Evolutionary conservation across 1,140 invertebrate genomes (phyloP).

Genomic region (Trichonephila clavipes): DNA sequence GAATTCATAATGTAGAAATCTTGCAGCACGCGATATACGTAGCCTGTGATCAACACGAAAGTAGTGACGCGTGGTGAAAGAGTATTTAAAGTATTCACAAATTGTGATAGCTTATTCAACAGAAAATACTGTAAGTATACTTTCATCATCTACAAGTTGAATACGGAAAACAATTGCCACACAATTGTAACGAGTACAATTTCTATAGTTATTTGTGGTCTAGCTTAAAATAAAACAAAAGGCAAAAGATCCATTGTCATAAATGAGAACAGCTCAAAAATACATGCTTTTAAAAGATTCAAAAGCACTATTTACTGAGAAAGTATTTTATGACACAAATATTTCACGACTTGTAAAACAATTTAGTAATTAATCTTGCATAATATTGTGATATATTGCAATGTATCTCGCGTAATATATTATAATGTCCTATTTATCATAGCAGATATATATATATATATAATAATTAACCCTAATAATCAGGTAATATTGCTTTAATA

Average conservation of each 20-base stretch:
- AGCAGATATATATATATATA: neutral
- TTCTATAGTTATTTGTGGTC: neutral
- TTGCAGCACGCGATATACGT: neutral
- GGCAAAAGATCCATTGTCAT: neutral
- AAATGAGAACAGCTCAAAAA: neutral
- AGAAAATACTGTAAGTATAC: neutral
- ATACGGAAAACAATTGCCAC: neutral
- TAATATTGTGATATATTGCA: too few species aligned
- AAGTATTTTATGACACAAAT: neutral
- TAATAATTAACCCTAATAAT: neutral
- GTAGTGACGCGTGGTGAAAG: neutral
- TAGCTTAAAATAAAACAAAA: neutral
- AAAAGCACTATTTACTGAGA: neutral
- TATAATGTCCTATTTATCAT: too few species aligned
- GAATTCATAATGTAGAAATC: neutral
- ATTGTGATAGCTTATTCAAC: neutral
- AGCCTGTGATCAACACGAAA: conserved; percentile 3
- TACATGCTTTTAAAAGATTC: neutral
- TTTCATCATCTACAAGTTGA: neutral
- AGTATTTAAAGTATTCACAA: neutral
- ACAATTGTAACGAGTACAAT: neutral
- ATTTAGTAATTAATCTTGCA: neutral
- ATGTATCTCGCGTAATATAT: too few species aligned
- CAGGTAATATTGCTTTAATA: neutral
- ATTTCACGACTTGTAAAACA: neutral